Base-by-base conservation (phyloP, 1,140 invertebrate genomes). In the Anthonomus grandis region DNA sequence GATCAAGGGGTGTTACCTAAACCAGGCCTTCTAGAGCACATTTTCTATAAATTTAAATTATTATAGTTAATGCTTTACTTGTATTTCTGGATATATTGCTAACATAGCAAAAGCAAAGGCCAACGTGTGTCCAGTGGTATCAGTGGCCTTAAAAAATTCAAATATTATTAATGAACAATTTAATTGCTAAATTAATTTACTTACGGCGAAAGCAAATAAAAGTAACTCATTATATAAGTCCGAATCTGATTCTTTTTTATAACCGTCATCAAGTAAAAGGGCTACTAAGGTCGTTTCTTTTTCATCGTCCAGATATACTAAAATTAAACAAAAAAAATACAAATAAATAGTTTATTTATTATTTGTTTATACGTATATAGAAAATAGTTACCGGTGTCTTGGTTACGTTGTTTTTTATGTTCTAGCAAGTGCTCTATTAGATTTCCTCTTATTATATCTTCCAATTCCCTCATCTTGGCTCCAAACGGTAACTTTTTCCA, bases 101-200 rank as follows among this genome's bases (percentile, higher is more conserved):
- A 44, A 24, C 10, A 54, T 23, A 9, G 25, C 37, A 31, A 54
- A 51, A 19, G 1, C 9, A 17, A 51, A 51, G 9, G 37, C 37
- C 5, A 51, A 17, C 12, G 46, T 21, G 22, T 49, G 25, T 3
- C 46, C 48, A n/a, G 48, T 51, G 22, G 48, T 51, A 13, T 51
- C 48, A 6, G 48, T 51, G 2, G 48, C 48, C 48, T 51, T 4
- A 8, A 49, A 36, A 39, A 17, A 25, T 38, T 15, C 3, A 51
- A 39, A 51, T 13, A 17, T 24, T 4, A 17, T 36, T 18, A 24
- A 12, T 25, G 37, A 6, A 2, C 37, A 1, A 3, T 21, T 23
- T 4, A 12, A 45, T 22, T 31, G n/a, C 10, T 13, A 12, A 10
- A 23, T 15, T 3, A 2, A 1, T 13, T 10, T 27, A 47, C 45